Base-by-base conservation (phyloP, 2,113 vertebrate species). In the Isurus oxyrinchus region DNA sequence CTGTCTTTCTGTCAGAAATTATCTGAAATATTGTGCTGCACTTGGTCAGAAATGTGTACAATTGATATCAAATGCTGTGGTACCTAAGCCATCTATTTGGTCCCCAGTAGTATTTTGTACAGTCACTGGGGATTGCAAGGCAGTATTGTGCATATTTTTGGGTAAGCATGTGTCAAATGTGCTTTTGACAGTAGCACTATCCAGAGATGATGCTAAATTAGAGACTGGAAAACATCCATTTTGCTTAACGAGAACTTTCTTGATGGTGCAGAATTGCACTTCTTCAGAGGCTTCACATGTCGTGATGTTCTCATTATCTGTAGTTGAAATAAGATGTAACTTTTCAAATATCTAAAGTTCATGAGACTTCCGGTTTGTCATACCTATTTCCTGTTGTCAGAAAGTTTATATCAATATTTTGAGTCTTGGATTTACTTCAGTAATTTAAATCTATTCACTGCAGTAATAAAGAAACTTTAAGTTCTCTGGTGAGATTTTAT, bases 261-360 rank as follows among this genome's bases (percentile, higher is more conserved):
- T 98, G 96, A 98, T 97, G 61, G 94, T 96, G 31, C 96, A 49
- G 55, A 66, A 63, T 96, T 97, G 96, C 53, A 16, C 61, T 14
- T 6, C 96, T 16, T 97, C 96, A 96, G 97, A 97, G 2, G 96
- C 61, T 3, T 21, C 96, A 94, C 98, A 98, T 10, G 1, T 55
- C 35, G 98, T 98, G 19, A 72, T 97, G 44, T 94, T 97, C 96
- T 97, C 97, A 96, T 98, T 97, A 97, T 98, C 98, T 98, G 97
- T 96, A 96, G 97, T 96, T 96, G 59, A 96, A 49, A 91, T 97
- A 79, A 10, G 88, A 84, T 55, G 25, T 59, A 16, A 57, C 31
- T 91, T 91, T 91, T 2, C 31, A 91, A 59, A 91, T 35, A 13
- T 27, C 27, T 11, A 91, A 57, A 55, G 59, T 91, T 44, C 81